Percentiles rank a stretch among this genome's conserved stretches.
Evolutionary conservation across 2,888 invertebrate species (phyloP).

Genomic region (Ephialtes manifestator): DNA sequence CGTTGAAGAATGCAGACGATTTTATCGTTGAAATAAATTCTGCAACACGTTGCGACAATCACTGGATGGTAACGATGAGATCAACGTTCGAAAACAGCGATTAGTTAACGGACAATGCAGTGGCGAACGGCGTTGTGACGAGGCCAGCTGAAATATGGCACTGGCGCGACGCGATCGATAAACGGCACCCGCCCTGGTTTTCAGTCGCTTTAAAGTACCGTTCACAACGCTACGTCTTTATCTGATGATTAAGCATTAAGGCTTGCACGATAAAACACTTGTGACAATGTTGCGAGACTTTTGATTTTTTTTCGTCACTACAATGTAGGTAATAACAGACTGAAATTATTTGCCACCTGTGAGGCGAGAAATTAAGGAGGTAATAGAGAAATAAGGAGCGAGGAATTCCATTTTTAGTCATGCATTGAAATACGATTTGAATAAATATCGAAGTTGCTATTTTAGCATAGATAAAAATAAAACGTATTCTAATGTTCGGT

Average conservation of each 20-base stretch:
- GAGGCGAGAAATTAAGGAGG: background rate
- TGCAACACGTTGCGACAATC: background rate
- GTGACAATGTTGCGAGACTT: background rate
- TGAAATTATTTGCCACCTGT: background rate
- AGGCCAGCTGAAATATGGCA: conserved; percentile 78
- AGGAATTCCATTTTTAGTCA: background rate
- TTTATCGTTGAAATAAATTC: background rate
- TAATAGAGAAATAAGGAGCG: background rate
- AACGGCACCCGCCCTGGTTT: conserved; percentile 76
- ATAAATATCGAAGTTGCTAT: background rate
- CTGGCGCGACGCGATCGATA: conserved; percentile 79
- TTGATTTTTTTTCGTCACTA: background rate
- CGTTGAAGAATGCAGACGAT: background rate
- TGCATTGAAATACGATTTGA: background rate
- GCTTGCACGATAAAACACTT: conserved; percentile 1
- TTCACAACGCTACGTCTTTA: conserved; percentile 40
- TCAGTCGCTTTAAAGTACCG: conserved; percentile 69
- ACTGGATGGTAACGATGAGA: background rate
- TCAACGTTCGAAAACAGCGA: conserved; percentile 4
- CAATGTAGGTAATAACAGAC: background rate
- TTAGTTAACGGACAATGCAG: conserved; percentile 73
- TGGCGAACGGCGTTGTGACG: conserved; percentile 65
- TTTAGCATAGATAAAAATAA: background rate
- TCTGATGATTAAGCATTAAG: background rate
- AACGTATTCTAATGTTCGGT: background rate